A percentile compares a stretch with the other conserved stretches of the same genome.
These are phyloP conservation scores for Acanthurus tractus DNA, from an alignment of 2,797 vertebrate species.

Conservation along the genomic window DNA sequence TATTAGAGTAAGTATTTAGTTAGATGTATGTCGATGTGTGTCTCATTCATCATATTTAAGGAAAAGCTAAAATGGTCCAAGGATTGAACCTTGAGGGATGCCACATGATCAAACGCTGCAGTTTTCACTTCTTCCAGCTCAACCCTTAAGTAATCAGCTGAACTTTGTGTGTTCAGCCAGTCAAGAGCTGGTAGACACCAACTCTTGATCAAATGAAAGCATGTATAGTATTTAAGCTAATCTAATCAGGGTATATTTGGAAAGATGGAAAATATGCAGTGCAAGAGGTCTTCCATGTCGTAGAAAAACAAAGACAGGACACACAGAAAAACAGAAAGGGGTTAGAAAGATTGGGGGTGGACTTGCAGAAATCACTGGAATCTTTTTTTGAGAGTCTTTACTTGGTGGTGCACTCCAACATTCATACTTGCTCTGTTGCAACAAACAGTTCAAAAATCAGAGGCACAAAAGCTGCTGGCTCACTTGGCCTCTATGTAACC, in stretches of 20 bases:
- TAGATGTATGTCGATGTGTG: neutral
- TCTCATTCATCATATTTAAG: neutral
- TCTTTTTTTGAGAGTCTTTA: constrained; percentile 1
- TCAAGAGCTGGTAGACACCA: neutral
- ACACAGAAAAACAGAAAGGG: neutral
- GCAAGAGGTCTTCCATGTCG: neutral
- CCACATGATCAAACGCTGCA: neutral
- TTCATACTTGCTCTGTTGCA: constrained; percentile 5
- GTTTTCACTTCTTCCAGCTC: no score
- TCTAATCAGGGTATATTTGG: neutral
- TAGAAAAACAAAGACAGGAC: constrained; percentile 9
- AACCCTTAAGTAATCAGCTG: no score
- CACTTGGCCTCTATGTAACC: neutral
- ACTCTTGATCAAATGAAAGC: neutral
- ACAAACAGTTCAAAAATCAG: constrained; percentile 19
- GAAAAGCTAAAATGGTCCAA: neutral
- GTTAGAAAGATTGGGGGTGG: neutral
- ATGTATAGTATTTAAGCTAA: neutral
- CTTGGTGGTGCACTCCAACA: constrained; percentile 17
- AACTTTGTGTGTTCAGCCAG: no score
- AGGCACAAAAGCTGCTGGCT: constrained; percentile 17
- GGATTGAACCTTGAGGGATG: neutral
- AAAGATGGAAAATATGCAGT: neutral
- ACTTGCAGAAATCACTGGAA: neutral
- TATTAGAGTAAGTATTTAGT: no score